Evolutionary conservation across 2,888 invertebrate species (phyloP), one percentile per base, ranked within the genome.

Genomic region (Saturnia japonica): DNA sequence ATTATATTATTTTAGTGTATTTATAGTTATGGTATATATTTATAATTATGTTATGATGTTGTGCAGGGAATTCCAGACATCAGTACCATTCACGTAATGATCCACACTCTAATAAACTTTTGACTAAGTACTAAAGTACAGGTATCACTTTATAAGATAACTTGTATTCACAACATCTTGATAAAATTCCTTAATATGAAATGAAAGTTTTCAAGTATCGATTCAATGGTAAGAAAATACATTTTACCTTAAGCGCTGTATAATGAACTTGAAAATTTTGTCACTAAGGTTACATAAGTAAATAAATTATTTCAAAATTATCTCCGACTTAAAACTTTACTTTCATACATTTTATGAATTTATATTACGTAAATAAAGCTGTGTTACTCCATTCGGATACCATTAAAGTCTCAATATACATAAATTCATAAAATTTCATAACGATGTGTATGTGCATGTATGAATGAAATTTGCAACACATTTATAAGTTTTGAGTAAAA

Each of bases 341-440:
- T 22, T 54, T 7, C 22, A 60, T 28, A 72, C 77, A 76, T 78
- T 74, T 67, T 73, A 82, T 81, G 75, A 72, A 76, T 73, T 74
- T 73, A 72, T 74, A 78, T 70, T 73, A 69, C 72, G 74, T 51
- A 87, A 88, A 74, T 89, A 90, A 77, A 87, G 88, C 75, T 92
- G 90, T 78, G 80, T 90, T 76, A 85, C 40, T 72, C 67, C 74
- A 89, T 78, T 90, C 89, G 91, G 34, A 34, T 34, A 34, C 34
- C 34, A 71, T 88, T 90, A 81, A 71, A 77, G 69, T 78, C 79
- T 76, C 75, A 71, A 75, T 77, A 80, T 82, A 77, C 78, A 77
- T 82, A 82, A 75, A 80, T 82, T 77, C 78, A 77, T 82, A 82
- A 75, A 84, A 79, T 81, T 83, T 82, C 85, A 78, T 76, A 76